phyloP scores from a whole-genome alignment of 2,888 invertebrate species.

The Litoditis marina region DNA sequence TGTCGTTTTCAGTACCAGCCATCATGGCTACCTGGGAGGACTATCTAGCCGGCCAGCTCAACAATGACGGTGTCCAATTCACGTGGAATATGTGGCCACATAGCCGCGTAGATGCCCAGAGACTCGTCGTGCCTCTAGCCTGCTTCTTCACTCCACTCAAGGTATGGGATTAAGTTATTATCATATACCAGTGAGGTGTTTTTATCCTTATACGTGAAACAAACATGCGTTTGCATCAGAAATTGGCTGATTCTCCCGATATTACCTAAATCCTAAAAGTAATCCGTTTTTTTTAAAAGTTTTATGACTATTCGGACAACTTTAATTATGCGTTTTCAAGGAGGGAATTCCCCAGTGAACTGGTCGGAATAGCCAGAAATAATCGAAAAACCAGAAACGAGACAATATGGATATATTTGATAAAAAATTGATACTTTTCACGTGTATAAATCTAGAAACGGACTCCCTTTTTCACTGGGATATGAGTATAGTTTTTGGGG shows the following conservation, averaged over 20 bases:
- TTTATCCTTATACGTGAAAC: too few relatives aligned
- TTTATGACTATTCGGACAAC: background rate
- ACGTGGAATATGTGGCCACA: slow-evolving; percentile 92
- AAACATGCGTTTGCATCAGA: slow-evolving; percentile 66
- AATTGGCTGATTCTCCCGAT: background rate
- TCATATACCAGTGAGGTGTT: too few relatives aligned
- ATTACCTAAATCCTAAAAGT: background rate
- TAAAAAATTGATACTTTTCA: too few relatives aligned
- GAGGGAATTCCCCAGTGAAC: too few relatives aligned
- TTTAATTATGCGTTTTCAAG: too few relatives aligned
- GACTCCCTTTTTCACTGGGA: too few relatives aligned
- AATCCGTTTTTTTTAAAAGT: background rate
- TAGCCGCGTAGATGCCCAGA: slow-evolving; percentile 75
- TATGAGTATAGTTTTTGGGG: too few relatives aligned
- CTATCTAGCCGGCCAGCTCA: slow-evolving; percentile 85
- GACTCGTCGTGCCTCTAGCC: slow-evolving; percentile 90
- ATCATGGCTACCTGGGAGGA: slow-evolving; percentile 57
- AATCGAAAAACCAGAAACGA: too few relatives aligned
- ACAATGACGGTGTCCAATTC: slow-evolving; percentile 89
- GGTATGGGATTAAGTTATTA: slow-evolving; percentile 72
- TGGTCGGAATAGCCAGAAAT: too few relatives aligned
- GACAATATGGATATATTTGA: too few relatives aligned
- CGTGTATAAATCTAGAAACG: too few relatives aligned
- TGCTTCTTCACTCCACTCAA: slow-evolving; percentile 93
- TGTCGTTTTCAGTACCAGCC: too few relatives aligned